Evolutionary conservation across 1,140 invertebrate genomes (phyloP).

Genomic region (Ips nitidus): DNA sequence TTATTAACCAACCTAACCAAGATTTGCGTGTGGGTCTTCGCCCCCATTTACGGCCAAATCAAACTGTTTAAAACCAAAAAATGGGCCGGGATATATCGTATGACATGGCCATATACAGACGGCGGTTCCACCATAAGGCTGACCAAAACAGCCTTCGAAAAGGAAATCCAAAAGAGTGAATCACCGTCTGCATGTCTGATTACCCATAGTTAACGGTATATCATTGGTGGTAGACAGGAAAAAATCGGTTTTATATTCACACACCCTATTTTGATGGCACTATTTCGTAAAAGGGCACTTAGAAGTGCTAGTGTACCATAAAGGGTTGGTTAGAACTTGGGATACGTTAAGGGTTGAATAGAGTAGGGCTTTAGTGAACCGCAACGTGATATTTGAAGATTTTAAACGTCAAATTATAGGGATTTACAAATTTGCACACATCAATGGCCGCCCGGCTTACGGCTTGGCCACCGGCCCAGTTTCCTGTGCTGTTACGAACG

Average conservation of each 20-base stretch:
- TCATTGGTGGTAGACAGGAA: slow-evolving; percentile 3
- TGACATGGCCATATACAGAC: slow-evolving; percentile 37
- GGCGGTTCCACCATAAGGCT: background rate
- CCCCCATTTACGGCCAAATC: background rate
- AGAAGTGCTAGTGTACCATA: too few relatives aligned
- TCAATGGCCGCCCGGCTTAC: slow-evolving; percentile 38
- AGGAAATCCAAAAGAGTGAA: slow-evolving; percentile 9
- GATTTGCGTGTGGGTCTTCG: background rate
- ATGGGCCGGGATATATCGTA: slow-evolving; percentile 5
- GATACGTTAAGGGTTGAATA: too few relatives aligned
- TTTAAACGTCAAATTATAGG: background rate
- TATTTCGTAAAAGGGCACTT: background rate
- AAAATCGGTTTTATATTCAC: slow-evolving; percentile 9
- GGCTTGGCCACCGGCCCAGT: slow-evolving; percentile 14
- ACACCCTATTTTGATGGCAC: slow-evolving; percentile 29
- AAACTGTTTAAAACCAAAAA: background rate
- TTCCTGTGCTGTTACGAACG: slow-evolving; percentile 8
- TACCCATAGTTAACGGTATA: slow-evolving; percentile 18
- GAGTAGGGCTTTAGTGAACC: too few relatives aligned
- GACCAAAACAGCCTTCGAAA: slow-evolving; percentile 4
- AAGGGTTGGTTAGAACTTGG: too few relatives aligned
- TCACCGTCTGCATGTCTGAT: slow-evolving; percentile 7
- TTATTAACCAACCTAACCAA: background rate
- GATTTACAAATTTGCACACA: slow-evolving; percentile 3
- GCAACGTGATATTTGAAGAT: background rate